A percentile compares a stretch with the other conserved stretches of the same genome.
phyloP scores from a whole-genome alignment of 2,888 invertebrate genomes.

The Lepidocyrtinus sp. region DNA sequence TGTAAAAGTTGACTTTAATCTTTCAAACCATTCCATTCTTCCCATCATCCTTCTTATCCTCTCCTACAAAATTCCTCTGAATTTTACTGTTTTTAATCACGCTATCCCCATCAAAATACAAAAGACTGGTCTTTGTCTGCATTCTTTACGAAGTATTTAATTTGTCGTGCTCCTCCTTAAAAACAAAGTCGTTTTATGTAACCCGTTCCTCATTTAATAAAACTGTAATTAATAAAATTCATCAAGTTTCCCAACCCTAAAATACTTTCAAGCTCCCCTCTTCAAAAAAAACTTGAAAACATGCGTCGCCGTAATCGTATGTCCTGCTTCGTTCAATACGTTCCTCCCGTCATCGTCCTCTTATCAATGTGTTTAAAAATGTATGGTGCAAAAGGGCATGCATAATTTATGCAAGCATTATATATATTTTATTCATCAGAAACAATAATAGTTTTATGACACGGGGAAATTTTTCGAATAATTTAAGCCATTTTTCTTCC shows the following conservation, averaged over 20 bases:
- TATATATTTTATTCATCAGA: neutral
- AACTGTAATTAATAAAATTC: conserved; percentile 54
- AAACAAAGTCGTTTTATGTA: conserved; percentile 8
- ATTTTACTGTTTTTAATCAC: neutral
- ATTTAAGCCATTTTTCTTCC: too few species aligned
- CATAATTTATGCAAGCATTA: conserved; percentile 45
- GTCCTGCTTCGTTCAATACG: neutral
- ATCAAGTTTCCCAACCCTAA: conserved; percentile 25
- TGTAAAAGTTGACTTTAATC: conserved; percentile 40
- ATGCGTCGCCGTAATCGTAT: neutral
- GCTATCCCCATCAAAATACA: neutral
- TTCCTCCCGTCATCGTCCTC: conserved; percentile 24
- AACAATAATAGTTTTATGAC: conserved; percentile 25
- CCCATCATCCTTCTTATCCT: neutral
- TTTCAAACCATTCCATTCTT: neutral
- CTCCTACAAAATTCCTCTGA: neutral
- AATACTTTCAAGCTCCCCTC: neutral
- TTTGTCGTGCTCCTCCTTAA: conserved; percentile 1
- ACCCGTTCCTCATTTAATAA: conserved; percentile 46
- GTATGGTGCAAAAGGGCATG: neutral
- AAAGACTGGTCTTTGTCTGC: neutral
- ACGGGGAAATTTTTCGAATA: conserved; percentile 23
- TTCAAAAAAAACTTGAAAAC: neutral
- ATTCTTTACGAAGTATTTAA: neutral
- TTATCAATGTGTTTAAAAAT: conserved; percentile 2